These are phyloP conservation scores for Phengaris alcon DNA, from an alignment of 2,888 invertebrate genomes.

Conservation along the genomic window DNA sequence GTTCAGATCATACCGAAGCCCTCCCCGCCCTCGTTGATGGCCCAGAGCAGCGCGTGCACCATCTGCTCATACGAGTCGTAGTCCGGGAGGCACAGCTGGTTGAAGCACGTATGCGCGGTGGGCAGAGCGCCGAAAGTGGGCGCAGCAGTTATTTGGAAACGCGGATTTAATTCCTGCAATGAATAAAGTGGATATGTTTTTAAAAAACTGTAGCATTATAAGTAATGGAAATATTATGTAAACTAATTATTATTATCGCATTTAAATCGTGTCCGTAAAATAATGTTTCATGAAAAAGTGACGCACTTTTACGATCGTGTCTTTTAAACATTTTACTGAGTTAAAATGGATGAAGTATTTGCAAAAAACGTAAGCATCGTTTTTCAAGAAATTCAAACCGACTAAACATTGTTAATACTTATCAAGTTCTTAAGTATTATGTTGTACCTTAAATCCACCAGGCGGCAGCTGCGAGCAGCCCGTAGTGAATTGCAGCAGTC, in stretches of 20 bases:
- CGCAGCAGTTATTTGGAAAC: slow-evolving; percentile 94
- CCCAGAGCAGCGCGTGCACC: slow-evolving; percentile 92
- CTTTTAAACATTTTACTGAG: no score
- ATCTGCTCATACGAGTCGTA: slow-evolving; percentile 96
- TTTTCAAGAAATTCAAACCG: no score
- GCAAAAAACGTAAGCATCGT: no score
- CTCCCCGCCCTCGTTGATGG: slow-evolving; percentile 97
- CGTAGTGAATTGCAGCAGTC: slow-evolving; percentile 94
- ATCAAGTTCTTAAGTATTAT: no score
- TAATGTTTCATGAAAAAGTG: no score
- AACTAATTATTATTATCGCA: no score
- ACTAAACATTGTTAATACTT: no score
- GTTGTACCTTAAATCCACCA: slow-evolving; percentile 86
- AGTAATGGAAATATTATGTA: no score
- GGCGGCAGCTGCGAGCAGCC: slow-evolving; percentile 92
- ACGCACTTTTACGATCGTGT: no score
- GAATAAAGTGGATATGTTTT: neutral
- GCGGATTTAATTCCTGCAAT: slow-evolving; percentile 88
- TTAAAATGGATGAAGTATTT: no score
- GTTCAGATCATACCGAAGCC: slow-evolving; percentile 83
- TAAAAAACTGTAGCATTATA: neutral
- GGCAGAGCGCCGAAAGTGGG: slow-evolving; percentile 94
- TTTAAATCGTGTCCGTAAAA: no score
- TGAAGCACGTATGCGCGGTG: slow-evolving; percentile 97
- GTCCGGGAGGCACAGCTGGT: slow-evolving; percentile 96